Evolutionary conservation across 2,888 invertebrate species (phyloP).

Genomic region (Pammene aurita): DNA sequence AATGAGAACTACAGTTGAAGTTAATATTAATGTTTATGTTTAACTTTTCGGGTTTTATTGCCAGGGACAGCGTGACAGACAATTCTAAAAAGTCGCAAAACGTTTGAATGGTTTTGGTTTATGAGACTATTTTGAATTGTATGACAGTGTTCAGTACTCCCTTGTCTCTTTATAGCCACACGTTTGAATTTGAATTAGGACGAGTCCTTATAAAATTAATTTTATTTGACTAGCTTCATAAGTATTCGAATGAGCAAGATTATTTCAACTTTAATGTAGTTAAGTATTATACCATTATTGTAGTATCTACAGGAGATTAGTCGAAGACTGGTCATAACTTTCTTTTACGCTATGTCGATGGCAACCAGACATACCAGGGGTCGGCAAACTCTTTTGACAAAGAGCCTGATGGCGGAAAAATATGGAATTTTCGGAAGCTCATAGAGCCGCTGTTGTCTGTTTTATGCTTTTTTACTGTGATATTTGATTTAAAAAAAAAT

Average conservation of each 20-base stretch:
- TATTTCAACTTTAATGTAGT: too few species aligned
- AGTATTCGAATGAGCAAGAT: not conserved
- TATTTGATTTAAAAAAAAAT: too few species aligned
- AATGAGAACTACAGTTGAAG: constrained; percentile 35
- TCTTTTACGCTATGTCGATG: too few species aligned
- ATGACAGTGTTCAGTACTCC: not conserved
- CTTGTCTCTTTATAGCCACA: not conserved
- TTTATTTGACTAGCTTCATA: not conserved
- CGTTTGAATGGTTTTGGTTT: constrained; percentile 1
- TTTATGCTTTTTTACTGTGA: too few species aligned
- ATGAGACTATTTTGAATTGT: constrained; percentile 2
- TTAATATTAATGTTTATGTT: constrained; percentile 33
- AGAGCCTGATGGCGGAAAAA: too few species aligned
- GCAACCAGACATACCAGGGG: too few species aligned
- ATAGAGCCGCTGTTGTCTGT: too few species aligned
- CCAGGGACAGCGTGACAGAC: not conserved
- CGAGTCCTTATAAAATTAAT: not conserved
- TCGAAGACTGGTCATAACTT: too few species aligned
- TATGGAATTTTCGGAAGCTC: too few species aligned
- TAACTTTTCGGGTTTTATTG: constrained; percentile 19
- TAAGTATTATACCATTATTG: too few species aligned
- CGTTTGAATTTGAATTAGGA: not conserved
- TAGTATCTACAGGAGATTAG: too few species aligned
- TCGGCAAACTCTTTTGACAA: too few species aligned
- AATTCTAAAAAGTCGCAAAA: constrained; percentile 6